Percentiles rank a stretch among this genome's conserved stretches.
Conservation (phyloP, 2,113 vertebrate genomes). For the Hippocampus barbouri region DNA sequence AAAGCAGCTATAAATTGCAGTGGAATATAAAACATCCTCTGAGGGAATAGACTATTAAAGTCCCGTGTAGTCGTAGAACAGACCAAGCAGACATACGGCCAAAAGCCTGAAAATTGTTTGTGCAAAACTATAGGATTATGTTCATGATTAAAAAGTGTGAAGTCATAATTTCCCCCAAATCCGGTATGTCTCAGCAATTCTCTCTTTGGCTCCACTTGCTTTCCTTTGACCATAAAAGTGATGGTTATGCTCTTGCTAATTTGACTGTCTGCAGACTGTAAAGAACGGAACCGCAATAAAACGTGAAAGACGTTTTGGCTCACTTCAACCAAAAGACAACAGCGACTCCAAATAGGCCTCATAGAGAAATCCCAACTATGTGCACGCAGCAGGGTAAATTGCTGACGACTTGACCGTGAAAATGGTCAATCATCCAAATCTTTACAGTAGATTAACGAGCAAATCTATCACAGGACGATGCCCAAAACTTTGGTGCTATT, state of each 20-base stretch:
- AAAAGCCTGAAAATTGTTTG: conserved; percentile 5
- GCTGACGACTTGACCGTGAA: not conserved
- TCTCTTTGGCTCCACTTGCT: conserved; percentile 7
- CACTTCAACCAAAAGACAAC: not conserved
- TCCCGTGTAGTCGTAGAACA: not conserved
- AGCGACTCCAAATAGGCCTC: not conserved
- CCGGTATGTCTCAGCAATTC: conserved; percentile 8
- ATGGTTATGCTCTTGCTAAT: conserved; percentile 2
- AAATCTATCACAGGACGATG: not conserved
- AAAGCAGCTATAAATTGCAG: not conserved
- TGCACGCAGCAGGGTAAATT: not conserved
- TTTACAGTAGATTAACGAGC: not conserved
- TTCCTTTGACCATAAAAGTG: conserved; percentile 9
- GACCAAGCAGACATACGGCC: conserved; percentile 16
- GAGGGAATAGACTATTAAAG: not conserved
- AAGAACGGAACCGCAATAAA: not conserved
- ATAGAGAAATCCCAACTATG: not conserved
- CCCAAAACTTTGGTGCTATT: not conserved
- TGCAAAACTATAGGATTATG: conserved; percentile 26
- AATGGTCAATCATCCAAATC: not conserved
- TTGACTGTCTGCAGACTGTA: conserved; percentile 4
- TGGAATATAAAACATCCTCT: not conserved
- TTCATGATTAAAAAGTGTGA: conserved; percentile 21
- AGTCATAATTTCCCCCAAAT: conserved; percentile 7
- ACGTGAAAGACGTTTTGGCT: not conserved